Evolutionary conservation across 2,797 vertebrate species (phyloP), one percentile per base, ranked within the genome.

Genomic region (Gadopsis bispinosus): DNA sequence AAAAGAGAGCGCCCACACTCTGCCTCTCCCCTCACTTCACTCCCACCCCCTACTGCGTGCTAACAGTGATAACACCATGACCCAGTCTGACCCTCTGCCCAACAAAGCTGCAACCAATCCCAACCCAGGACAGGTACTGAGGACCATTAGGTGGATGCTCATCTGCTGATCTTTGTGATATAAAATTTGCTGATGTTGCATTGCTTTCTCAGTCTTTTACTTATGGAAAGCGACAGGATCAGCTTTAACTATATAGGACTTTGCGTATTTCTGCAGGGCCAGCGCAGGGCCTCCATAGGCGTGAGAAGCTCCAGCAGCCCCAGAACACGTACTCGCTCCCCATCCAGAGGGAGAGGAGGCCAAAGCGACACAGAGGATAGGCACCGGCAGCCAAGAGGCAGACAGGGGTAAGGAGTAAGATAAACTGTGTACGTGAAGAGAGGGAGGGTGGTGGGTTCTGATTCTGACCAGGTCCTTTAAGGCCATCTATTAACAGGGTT

Each of bases 251-350:
- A 1, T 1, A 17, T 51, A 48, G 51, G 33, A n/a, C 33, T 69
- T 5, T 16, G 1, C 84, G 45, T 79, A 20, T 77, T 55, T 90
- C 43, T 71, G 26, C 91, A 96, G 94, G 92, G 81, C 45, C 92
- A 95, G 54, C 93, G 96, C 62, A 95, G 97, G 77, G 94, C 96
- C 77, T 96, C 96, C 61, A 94, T 97, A 2, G 96, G 96, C 39
- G 83, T 96, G 73, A 95, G 97, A 66, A 98, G 97, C 87, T 97
- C 97, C 89, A 98, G 97, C 94, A 97, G 96, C 87, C 97, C 97
- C 69, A 94, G 96, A 5, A 94, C 93, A 41, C 95, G 97, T 5
- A 96, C 95, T 16, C 95, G 97, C 31, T 98, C 97, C 16, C 97
- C 97, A 0, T 98, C 97, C 80, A 94, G 97, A 75, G 97, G 97